These are phyloP conservation scores for Upupa epops DNA, from an alignment of 2,113 vertebrate genomes.

Conservation along the genomic window DNA sequence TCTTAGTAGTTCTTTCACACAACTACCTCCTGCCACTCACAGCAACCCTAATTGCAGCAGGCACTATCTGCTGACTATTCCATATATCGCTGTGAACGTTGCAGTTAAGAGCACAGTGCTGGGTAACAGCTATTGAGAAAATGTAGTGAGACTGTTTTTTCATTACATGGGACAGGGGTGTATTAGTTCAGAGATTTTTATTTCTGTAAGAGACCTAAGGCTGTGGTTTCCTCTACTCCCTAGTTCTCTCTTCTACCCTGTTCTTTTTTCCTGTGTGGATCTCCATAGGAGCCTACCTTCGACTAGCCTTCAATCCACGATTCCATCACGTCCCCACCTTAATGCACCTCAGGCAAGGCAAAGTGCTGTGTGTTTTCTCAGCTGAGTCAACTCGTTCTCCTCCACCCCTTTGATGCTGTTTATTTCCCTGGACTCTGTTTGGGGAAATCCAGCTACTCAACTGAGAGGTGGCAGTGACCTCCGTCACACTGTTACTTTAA, in stretches of 20 bases:
- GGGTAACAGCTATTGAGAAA: background rate
- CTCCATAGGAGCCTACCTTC: background rate
- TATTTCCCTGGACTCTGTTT: too few relatives aligned
- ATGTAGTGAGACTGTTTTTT: background rate
- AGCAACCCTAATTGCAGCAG: background rate
- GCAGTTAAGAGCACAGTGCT: background rate
- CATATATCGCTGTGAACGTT: background rate
- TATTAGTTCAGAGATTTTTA: background rate
- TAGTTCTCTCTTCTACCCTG: background rate
- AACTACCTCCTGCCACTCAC: background rate
- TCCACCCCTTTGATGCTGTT: background rate
- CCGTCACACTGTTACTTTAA: background rate
- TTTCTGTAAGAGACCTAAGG: background rate
- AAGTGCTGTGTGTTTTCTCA: background rate
- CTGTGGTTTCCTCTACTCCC: background rate
- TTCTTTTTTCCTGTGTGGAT: rapidly evolving
- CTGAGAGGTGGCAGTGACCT: too few relatives aligned
- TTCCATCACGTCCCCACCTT: background rate
- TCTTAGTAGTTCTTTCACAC: background rate
- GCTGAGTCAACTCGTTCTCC: background rate
- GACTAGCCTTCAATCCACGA: background rate
- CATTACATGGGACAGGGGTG: rapidly evolving
- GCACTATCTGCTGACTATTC: background rate
- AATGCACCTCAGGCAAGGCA: background rate
- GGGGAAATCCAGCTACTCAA: too few relatives aligned